Evolutionary conservation across 2,888 invertebrate species (phyloP).

Genomic region (Mythimna albipuncta): DNA sequence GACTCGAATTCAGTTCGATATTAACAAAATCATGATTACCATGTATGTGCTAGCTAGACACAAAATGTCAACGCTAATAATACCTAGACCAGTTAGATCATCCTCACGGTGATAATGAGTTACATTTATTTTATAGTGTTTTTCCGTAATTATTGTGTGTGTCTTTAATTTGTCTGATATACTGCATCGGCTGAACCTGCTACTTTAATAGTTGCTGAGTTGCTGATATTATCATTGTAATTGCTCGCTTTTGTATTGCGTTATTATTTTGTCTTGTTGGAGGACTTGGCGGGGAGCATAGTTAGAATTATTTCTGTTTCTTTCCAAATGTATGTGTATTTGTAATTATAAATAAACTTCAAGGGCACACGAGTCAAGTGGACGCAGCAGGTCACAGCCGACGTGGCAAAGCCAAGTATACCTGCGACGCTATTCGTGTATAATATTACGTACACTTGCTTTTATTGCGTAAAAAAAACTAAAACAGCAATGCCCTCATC

Average conservation of each 20-base stretch:
- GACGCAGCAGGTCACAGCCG: constrained; percentile 59
- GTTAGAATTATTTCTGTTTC: constrained; percentile 49
- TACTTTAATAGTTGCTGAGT: constrained; percentile 9
- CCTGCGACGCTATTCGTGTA: constrained; percentile 41
- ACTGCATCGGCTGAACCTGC: not conserved
- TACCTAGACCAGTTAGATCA: constrained; percentile 21
- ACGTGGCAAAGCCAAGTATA: constrained; percentile 45
- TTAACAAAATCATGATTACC: constrained; percentile 4
- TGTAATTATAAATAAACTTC: constrained; percentile 54
- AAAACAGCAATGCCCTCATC: constrained; percentile 75
- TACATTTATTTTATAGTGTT: constrained; percentile 25
- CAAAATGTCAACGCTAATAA: constrained; percentile 10
- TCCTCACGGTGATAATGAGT: constrained; percentile 30
- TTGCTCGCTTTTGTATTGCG: constrained; percentile 16
- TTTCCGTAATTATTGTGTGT: constrained; percentile 40
- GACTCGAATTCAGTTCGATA: constrained; percentile 5
- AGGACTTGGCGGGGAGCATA: constrained; percentile 44
- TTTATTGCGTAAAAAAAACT: constrained; percentile 75
- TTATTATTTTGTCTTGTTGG: constrained; percentile 27
- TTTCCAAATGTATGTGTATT: constrained; percentile 55
- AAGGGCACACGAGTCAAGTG: constrained; percentile 67
- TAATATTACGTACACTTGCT: constrained; percentile 59
- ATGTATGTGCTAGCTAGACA: not conserved
- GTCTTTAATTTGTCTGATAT: constrained; percentile 17
- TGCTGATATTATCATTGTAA: constrained; percentile 9